These are phyloP conservation scores for Catagonus wagneri DNA, from an alignment of 2,113 vertebrate species.

Conservation along the genomic window DNA sequence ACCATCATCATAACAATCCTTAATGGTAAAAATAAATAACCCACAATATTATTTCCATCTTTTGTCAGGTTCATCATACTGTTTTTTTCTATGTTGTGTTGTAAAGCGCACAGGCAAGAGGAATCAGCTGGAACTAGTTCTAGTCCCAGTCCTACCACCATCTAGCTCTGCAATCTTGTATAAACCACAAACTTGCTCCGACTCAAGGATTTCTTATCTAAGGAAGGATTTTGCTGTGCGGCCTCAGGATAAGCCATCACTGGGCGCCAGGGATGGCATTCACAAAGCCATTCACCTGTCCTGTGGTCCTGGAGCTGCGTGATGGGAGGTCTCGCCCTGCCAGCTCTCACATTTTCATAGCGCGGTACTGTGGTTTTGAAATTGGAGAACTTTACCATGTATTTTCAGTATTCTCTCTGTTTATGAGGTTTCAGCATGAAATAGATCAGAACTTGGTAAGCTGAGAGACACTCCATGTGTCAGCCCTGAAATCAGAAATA, in stretches of 20 bases:
- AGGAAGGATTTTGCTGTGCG: neutral
- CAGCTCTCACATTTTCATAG: neutral
- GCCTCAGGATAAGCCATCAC: neutral
- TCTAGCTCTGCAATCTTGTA: neutral
- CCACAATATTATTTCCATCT: neutral
- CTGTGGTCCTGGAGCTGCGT: neutral
- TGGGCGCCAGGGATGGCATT: neutral
- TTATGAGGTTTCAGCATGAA: neutral
- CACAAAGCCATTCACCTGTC: neutral
- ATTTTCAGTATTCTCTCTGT: neutral
- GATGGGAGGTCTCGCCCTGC: neutral
- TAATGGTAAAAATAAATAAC: neutral
- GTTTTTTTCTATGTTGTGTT: neutral
- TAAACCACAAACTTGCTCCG: neutral
- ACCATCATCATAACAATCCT: neutral
- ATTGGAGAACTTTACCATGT: neutral
- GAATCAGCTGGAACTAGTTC: neutral
- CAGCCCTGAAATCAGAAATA: constrained; percentile 35
- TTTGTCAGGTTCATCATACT: neutral
- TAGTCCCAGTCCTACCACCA: neutral
- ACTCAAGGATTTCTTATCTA: neutral
- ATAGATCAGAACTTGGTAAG: neutral
- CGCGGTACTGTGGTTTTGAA: neutral
- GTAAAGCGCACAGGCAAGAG: neutral
- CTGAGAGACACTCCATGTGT: neutral